Evolutionary conservation across 2,888 invertebrate genomes (phyloP).

Genomic region (Mellilla xanthometata): DNA sequence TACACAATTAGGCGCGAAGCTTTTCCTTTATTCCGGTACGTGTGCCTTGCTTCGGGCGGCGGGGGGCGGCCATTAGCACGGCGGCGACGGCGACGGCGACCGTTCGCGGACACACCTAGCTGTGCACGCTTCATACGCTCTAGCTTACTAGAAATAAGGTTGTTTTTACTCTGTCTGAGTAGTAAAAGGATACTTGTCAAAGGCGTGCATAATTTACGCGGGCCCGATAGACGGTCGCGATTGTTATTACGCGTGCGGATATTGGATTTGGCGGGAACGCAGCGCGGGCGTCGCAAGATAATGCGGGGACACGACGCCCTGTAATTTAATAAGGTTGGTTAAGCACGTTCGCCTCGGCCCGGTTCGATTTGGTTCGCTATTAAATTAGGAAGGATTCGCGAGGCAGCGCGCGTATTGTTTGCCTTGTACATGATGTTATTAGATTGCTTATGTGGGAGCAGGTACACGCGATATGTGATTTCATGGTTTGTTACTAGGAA

Average conservation of each 20-base stretch:
- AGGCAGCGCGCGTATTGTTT: slow-evolving; percentile 10
- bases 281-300: slow-evolving; percentile 61
- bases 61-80: slow-evolving; percentile 73
- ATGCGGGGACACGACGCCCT: slow-evolving; percentile 37
- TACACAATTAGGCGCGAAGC: slow-evolving; percentile 62
- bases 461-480: background rate
- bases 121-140: slow-evolving; percentile 20
- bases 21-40: slow-evolving; percentile 66
- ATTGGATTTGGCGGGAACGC: slow-evolving; percentile 73
- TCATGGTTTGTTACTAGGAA: background rate
- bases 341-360: slow-evolving; percentile 30
- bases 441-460: background rate
- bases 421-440: slow-evolving; percentile 11
- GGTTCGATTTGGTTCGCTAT: slow-evolving; percentile 32
- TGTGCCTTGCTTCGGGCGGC: slow-evolving; percentile 56
- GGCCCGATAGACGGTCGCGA: slow-evolving; percentile 78
- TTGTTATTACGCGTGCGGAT: slow-evolving; percentile 79
- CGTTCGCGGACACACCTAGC: slow-evolving; percentile 47
- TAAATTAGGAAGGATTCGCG: slow-evolving; percentile 32
- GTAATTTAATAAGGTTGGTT: slow-evolving; percentile 40
- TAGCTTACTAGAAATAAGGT: slow-evolving; percentile 31
- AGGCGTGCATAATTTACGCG: slow-evolving; percentile 79
- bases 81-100: slow-evolving; percentile 60
- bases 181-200: slow-evolving; percentile 33
- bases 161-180: slow-evolving; percentile 25